Conservation (phyloP, 2,113 vertebrate species). For the Ciconia maguari region DNA sequence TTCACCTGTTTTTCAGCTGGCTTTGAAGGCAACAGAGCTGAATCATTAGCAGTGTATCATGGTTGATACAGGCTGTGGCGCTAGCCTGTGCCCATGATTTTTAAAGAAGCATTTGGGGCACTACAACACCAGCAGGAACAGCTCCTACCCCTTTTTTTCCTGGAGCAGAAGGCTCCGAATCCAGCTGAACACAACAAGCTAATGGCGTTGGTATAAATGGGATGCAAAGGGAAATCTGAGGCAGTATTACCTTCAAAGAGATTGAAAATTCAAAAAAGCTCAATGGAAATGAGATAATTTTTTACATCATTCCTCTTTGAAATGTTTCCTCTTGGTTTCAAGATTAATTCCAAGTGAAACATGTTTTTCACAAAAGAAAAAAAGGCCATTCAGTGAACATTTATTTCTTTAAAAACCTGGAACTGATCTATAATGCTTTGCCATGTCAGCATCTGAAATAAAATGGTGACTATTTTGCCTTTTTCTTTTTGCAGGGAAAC, state of each 20-base stretch:
- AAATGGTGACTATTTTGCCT: neutral
- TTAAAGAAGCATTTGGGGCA: neutral
- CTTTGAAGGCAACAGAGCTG: neutral
- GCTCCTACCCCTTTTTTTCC: neutral
- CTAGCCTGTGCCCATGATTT: neutral
- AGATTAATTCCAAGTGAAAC: neutral
- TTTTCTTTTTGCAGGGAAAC: neutral
- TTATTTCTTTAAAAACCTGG: neutral
- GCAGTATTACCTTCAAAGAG: neutral
- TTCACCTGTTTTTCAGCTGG: neutral
- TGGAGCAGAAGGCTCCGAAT: neutral
- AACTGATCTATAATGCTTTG: neutral
- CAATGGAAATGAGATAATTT: neutral
- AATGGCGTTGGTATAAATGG: fast-evolving
- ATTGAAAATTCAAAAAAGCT: neutral
- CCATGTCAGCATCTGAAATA: neutral
- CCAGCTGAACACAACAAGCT: neutral
- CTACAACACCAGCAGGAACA: neutral
- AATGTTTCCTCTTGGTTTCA: neutral
- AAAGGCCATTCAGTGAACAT: neutral
- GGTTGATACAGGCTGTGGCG: neutral
- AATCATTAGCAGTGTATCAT: no score
- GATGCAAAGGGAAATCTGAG: neutral
- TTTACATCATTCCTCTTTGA: neutral
- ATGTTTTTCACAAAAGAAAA: neutral